Conservation (phyloP, 2,888 invertebrate genomes). For the Diloba caeruleocephala region DNA sequence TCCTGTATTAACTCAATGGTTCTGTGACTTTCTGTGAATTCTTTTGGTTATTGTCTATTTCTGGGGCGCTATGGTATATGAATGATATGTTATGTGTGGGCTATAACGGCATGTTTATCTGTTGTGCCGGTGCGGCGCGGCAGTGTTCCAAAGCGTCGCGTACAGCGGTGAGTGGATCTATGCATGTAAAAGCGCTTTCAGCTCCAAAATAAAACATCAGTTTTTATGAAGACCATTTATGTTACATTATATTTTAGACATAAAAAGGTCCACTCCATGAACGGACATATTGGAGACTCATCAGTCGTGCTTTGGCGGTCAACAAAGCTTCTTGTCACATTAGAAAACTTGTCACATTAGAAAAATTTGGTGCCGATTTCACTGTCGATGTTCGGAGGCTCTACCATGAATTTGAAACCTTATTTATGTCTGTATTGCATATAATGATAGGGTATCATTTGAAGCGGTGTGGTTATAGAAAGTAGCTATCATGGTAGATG, state of each 20-base stretch:
- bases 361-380: constrained; percentile 45
- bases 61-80: constrained; percentile 52
- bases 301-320: constrained; percentile 68
- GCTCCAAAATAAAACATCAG: constrained; percentile 33
- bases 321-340: constrained; percentile 66
- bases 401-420: constrained; percentile 28
- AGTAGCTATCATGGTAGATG: constrained; percentile 54
- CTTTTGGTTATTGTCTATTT: constrained; percentile 35
- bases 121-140: constrained; percentile 86
- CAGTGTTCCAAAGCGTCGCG: constrained; percentile 99
- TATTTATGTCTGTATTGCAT: constrained; percentile 6
- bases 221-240: constrained; percentile 24
- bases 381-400: constrained; percentile 43
- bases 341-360: too few species aligned
- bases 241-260: constrained; percentile 46
- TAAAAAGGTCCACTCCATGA: constrained; percentile 73
- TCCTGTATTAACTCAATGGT: constrained; percentile 19
- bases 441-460: neutral
- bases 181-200: constrained; percentile 72
- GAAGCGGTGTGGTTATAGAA: neutral
- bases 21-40: constrained; percentile 25
- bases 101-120: constrained; percentile 88
- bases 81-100: constrained; percentile 61
- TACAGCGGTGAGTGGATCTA: constrained; percentile 96
- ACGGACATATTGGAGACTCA: constrained; percentile 74